phyloP scores from a whole-genome alignment of 1,140 invertebrate species.

The Apocrypta bakeri region DNA sequence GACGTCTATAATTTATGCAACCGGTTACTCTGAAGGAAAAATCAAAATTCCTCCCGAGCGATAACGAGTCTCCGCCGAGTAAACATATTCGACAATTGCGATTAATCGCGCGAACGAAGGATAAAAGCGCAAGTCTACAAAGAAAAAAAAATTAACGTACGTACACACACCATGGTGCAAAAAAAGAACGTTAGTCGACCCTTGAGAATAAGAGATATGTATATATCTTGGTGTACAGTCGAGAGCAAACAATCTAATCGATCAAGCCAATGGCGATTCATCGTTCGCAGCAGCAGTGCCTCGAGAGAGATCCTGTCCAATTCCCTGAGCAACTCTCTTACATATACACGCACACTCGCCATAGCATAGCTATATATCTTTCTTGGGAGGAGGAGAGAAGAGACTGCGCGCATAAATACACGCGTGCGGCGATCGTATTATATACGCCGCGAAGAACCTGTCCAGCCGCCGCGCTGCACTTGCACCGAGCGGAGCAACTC shows the following conservation, averaged over 20 bases:
- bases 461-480: not conserved
- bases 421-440: slow-evolving; percentile 12
- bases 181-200: not conserved
- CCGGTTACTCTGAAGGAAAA: not conserved
- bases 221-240: not conserved
- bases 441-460: slow-evolving; percentile 24
- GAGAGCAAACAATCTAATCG: slow-evolving; percentile 41
- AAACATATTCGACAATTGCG: not conserved
- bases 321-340: not conserved
- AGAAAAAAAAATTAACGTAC: not conserved
- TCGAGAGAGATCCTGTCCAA: slow-evolving; percentile 6
- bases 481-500: slow-evolving; percentile 2
- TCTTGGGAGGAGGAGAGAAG: not conserved
- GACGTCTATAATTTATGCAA: not conserved
- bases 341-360: not conserved
- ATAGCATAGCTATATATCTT: not conserved
- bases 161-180: not conserved
- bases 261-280: slow-evolving; percentile 22
- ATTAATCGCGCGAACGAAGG: not conserved
- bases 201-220: not conserved
- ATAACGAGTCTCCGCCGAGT: not conserved
- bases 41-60: not conserved
- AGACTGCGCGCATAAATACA: slow-evolving; percentile 31
- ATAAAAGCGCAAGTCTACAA: not conserved
- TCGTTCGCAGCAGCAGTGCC: not conserved